These are phyloP conservation scores for Isaurus tuberculatus DNA, from an alignment of 92 coral and sea anemone species.

Conservation along the genomic window DNA sequence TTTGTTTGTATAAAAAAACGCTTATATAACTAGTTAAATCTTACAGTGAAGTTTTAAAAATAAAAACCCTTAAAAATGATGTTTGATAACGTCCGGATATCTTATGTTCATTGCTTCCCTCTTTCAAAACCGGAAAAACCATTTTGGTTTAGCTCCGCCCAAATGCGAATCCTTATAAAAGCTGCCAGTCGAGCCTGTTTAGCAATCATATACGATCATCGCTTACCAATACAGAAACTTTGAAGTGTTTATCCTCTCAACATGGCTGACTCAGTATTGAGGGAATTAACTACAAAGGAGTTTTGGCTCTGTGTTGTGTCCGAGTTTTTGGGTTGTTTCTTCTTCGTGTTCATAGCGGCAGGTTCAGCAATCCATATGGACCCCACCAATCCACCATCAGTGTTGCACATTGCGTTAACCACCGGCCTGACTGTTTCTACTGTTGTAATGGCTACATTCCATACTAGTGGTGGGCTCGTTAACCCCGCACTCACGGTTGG, in stretches of 20 bases:
- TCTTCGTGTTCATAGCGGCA: constrained; percentile 59
- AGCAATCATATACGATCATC: background rate
- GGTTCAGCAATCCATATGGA: constrained; percentile 59
- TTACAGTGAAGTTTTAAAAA: too few species aligned
- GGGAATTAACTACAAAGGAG: constrained; percentile 53
- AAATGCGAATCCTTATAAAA: background rate
- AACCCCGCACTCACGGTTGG: constrained; percentile 73
- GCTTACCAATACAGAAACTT: background rate
- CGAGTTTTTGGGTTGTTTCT: constrained; percentile 58
- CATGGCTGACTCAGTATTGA: background rate
- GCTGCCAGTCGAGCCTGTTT: constrained; percentile 2
- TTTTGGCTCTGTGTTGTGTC: constrained; percentile 64
- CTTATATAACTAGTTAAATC: too few species aligned
- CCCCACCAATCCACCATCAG: constrained; percentile 46
- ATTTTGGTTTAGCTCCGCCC: background rate
- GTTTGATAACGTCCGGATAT: too few species aligned
- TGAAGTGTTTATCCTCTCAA: background rate
- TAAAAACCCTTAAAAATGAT: too few species aligned
- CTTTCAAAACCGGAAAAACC: too few species aligned
- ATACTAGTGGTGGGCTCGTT: constrained; percentile 64
- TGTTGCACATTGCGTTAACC: constrained; percentile 57
- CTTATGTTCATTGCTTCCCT: too few species aligned
- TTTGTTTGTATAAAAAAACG: too few species aligned
- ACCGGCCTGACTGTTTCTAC: constrained; percentile 60
- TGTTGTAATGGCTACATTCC: constrained; percentile 56